These are phyloP conservation scores for Sturnus vulgaris DNA, from an alignment of 2,113 vertebrate genomes.

Conservation along the genomic window DNA sequence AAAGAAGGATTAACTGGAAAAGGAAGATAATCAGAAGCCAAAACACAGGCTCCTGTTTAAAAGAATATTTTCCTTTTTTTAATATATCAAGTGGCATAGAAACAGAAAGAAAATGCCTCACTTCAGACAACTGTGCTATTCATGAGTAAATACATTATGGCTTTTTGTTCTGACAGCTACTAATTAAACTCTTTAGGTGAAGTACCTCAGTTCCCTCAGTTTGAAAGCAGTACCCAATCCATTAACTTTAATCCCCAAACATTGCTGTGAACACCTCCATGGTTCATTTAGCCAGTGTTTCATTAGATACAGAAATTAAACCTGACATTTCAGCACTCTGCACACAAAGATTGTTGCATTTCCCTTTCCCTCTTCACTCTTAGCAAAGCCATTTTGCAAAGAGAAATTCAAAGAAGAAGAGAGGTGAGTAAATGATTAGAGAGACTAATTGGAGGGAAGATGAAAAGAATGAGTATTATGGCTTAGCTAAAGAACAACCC, in stretches of 20 bases:
- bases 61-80: background rate
- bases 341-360: background rate
- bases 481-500: background rate
- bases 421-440: background rate
- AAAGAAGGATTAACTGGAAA: background rate
- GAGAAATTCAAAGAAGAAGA: background rate
- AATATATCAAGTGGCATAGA: background rate
- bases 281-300: background rate
- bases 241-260: background rate
- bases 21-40: background rate
- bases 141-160: background rate
- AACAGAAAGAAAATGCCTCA: background rate
- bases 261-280: background rate
- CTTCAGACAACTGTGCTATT: background rate
- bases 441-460: background rate
- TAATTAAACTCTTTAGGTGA: background rate
- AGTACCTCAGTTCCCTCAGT: background rate
- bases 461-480: background rate
- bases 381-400: background rate
- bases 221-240: background rate
- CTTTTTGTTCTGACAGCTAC: background rate
- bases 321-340: background rate
- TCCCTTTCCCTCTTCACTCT: background rate
- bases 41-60: background rate
- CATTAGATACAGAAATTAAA: background rate